phyloP scores from a whole-genome alignment of 1,140 invertebrate genomes.

The Lordiphosa clarofinis region DNA sequence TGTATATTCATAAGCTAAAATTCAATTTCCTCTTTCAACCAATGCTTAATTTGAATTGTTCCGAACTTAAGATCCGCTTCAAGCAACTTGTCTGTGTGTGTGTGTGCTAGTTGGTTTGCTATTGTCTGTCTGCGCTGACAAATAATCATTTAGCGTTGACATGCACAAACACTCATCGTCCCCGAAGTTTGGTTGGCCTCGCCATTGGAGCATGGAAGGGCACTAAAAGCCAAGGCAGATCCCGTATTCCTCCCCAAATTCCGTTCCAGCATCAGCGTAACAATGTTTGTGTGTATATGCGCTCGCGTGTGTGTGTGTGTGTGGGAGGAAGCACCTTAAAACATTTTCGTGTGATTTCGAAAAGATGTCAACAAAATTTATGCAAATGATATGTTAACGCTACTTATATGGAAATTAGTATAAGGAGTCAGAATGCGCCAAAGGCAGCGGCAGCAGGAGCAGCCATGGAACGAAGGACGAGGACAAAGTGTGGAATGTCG shows the following conservation, averaged over 20 bases:
- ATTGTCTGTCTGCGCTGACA: slow-evolving; percentile 8
- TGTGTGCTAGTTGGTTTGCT: background rate
- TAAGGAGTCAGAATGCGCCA: slow-evolving; percentile 74
- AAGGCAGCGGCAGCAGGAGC: slow-evolving; percentile 48
- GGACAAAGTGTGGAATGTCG: slow-evolving; percentile 30
- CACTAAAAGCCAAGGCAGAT: slow-evolving; percentile 13
- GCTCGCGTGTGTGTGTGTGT: slow-evolving; percentile 9
- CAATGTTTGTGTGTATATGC: slow-evolving; percentile 17
- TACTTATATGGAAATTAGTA: slow-evolving; percentile 78
- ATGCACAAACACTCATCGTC: slow-evolving; percentile 2
- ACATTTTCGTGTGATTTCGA: slow-evolving; percentile 78
- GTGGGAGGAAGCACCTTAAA: slow-evolving; percentile 61
- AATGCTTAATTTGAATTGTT: slow-evolving; percentile 1
- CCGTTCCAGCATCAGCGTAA: slow-evolving; percentile 21
- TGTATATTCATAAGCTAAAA: too few relatives aligned
- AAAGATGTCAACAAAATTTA: slow-evolving; percentile 78
- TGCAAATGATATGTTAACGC: slow-evolving; percentile 78
- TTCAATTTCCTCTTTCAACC: background rate
- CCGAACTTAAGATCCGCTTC: slow-evolving; percentile 1
- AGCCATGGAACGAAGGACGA: slow-evolving; percentile 6
- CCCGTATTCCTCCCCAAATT: background rate
- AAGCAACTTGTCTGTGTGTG: background rate
- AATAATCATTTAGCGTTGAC: slow-evolving; percentile 21
- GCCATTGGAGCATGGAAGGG: slow-evolving; percentile 22
- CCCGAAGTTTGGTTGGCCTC: background rate